Base-by-base conservation (phyloP, 2,113 vertebrate species). In the Calidris pygmaea region DNA sequence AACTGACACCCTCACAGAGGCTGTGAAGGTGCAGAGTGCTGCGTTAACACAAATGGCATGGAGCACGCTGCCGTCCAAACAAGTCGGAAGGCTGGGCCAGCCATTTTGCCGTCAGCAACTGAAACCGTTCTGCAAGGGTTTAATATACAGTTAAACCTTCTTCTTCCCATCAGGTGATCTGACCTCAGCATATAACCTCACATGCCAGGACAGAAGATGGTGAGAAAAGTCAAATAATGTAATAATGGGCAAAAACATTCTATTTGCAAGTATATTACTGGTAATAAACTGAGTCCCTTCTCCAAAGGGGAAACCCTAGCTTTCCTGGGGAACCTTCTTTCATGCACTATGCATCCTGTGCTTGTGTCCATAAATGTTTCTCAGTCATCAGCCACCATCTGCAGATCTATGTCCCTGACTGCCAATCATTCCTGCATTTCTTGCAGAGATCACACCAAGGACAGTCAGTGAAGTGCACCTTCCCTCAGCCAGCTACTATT, bases 381-480 rank as follows among this genome's bases (percentile, higher is more conserved):
- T 24, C 48, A 77, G 30, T 68, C 68, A 55, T 30, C 78, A 90
- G 71, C 30, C 63, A 91, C 75, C 71, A 70, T 56, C 70, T 91
- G 80, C 80, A 92, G 76, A 71, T 63, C 84, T 63, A 0, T 68
- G 80, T 55, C 60, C n/a, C 43, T 43, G 52, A 18, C 78, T 81
- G 73, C 34, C 76, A 75, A 1, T 84, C 32, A 32, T 68, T 78
- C 73, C 65, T 43, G 56, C 2, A 1, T 78, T 91, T 81, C 80
- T 81, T 89, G 48, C 56, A 67, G 83, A 87, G 89, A 92, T 92
- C 89, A 89, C 86, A 29, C 52, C 83, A 91, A 94, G 89, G 93
- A 89, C 89, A 59, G 22, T 52, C 39, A 48, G 39, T 6, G 62
- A 89, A 81, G 50, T 9, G 55, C 41, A 43, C 59, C 87, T n/a